These are phyloP conservation scores for Dasypolia templi DNA, from an alignment of 2,888 invertebrate species.

Conservation along the genomic window DNA sequence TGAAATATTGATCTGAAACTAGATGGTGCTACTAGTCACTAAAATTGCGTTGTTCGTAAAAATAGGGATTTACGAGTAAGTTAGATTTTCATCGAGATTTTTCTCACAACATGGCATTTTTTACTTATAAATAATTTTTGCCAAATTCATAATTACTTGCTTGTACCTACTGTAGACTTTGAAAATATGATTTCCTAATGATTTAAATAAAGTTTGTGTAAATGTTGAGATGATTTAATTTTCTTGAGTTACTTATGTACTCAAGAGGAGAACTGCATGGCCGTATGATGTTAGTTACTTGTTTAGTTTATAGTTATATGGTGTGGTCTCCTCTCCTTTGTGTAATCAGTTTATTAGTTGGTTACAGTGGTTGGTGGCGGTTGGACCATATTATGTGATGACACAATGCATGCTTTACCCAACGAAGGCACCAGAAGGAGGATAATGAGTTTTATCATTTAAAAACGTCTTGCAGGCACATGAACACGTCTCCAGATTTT, in stretches of 20 bases:
- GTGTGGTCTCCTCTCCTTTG: conserved; percentile 14
- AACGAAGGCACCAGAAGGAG: neutral
- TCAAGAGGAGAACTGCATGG: neutral
- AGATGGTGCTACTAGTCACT: conserved; percentile 55
- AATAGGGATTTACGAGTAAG: neutral
- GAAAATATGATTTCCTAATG: neutral
- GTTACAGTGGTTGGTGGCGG: too few relatives aligned
- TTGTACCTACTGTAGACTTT: neutral
- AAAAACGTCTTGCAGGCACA: neutral
- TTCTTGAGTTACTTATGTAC: neutral
- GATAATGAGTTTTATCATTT: neutral
- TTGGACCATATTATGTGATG: neutral
- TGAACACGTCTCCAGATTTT: neutral
- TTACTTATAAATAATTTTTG: too few relatives aligned
- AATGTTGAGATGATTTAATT: neutral
- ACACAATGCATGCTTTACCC: neutral
- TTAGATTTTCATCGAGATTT: neutral
- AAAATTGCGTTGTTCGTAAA: neutral
- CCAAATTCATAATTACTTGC: neutral
- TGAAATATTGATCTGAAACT: conserved; percentile 9
- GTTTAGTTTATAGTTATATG: conserved; percentile 3
- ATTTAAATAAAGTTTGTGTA: neutral
- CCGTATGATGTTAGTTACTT: conserved; percentile 30
- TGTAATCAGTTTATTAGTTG: neutral
- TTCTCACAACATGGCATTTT: neutral